Base-by-base conservation (phyloP, 2,797 vertebrate species). In the Peromyscus attwateri region DNA sequence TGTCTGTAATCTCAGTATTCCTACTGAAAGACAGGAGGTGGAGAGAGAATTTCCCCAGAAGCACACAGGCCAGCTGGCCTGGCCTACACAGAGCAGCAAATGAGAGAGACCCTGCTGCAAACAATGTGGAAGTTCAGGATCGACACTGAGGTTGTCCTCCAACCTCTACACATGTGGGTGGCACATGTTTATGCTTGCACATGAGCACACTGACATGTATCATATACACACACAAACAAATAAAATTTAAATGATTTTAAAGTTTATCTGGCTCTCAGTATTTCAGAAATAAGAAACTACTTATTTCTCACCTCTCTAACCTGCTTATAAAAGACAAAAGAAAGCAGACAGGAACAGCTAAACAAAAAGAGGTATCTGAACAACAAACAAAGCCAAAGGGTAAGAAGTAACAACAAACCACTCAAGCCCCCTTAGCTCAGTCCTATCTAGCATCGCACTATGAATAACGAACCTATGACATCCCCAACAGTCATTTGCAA, bases 281-380 rank as follows among this genome's bases (percentile, higher is more conserved):
- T 87, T 92, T 92, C 83, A 92, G 40, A 80, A 64, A 68, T 70
- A 93, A 81, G 27, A 71, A 95, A 77, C 66, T 34, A 83, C n/a
- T 85, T 55, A 89, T 71, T 40, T 92, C 68, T 87, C 13, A 80
- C 40, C 16, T 92, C n/a, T 14, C 71, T 16, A 8, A 5, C 4
- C 57, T 9, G 5, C 21, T 93, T 73, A 55, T 62, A 75, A 94
- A 92, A 95, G 89, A 88, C n/a, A 88, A 82, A 85, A 40, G 70
- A 62, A 75, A 82, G 40, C 37, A 62, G 12, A 43, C 21, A 40
- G 31, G n/a, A 68, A 71, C 0, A 71, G 16, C 17, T 81, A 91
- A 81, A 89, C 84, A 79, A 85, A 95, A 94, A 31, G 8, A 66
- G 91, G 60, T 12, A 6, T 71, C 76, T 57, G 66, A 79, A 83